Evolutionary conservation across 2,113 vertebrate genomes (phyloP).

Genomic region (Pelobates fuscus): DNA sequence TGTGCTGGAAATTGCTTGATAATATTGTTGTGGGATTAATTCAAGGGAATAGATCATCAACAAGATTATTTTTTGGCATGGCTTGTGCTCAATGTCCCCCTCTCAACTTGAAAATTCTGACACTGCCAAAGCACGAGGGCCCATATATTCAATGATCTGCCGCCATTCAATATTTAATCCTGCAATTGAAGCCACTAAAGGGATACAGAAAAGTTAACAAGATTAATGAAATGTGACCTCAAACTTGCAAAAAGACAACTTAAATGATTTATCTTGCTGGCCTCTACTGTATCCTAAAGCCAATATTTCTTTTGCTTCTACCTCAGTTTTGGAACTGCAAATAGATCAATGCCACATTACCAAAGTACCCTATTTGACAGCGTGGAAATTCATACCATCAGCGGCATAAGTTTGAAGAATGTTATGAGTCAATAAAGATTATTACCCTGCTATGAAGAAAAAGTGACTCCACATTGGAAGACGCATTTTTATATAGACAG

Average conservation of each 20-base stretch:
- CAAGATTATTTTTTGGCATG: constrained; percentile 74
- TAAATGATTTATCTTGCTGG: constrained; percentile 90
- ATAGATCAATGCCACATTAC: constrained; percentile 81
- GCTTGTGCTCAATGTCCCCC: constrained; percentile 61
- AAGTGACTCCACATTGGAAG: background rate
- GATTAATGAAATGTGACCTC: constrained; percentile 92
- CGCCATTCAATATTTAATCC: constrained; percentile 87
- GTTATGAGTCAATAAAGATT: constrained; percentile 59
- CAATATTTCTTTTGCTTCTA: constrained; percentile 72
- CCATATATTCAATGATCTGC: constrained; percentile 75
- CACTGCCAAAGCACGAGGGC: constrained; percentile 66
- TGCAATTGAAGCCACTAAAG: constrained; percentile 85
- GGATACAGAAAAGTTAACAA: constrained; percentile 83
- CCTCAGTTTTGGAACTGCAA: constrained; percentile 61
- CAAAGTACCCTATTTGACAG: constrained; percentile 68
- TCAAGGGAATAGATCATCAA: constrained; percentile 68
- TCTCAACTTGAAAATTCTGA: constrained; percentile 69
- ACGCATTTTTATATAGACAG: constrained; percentile 1
- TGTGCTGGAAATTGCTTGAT: constrained; percentile 72
- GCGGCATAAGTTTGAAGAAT: constrained; percentile 61
- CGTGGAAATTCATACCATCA: constrained; percentile 61
- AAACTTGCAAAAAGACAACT: constrained; percentile 87
- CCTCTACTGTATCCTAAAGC: constrained; percentile 67
- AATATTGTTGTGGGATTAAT: constrained; percentile 78
- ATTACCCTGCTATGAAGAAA: constrained; percentile 40